Conservation (phyloP, 2,113 vertebrate genomes). For the Sander vitreus region DNA sequence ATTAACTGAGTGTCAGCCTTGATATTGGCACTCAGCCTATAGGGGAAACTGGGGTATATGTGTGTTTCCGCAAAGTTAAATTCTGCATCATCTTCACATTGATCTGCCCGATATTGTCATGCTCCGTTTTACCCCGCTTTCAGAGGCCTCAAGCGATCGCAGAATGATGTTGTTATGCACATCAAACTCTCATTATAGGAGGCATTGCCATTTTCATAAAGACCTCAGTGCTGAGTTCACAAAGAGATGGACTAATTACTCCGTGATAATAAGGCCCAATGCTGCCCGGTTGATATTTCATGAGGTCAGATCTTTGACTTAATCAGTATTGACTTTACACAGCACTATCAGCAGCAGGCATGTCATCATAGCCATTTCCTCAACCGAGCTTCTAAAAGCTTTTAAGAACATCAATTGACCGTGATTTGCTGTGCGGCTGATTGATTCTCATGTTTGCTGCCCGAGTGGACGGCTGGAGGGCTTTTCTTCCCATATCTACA, state of each 20-base stretch:
- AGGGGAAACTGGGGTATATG: background rate
- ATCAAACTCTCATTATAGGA: background rate
- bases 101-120: background rate
- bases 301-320: conserved; percentile 46
- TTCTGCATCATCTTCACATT: background rate
- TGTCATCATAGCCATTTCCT: conserved; percentile 42
- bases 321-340: conserved; percentile 50
- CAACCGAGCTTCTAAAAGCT: conserved; percentile 51
- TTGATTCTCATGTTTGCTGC: conserved; percentile 62
- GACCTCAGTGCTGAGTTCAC: conserved; percentile 4
- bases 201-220: conserved; percentile 5
- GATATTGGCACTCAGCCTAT: conserved; percentile 11
- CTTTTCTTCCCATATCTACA: conserved; percentile 26
- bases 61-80: background rate
- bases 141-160: background rate
- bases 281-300: conserved; percentile 37
- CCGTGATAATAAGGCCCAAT: conserved; percentile 2
- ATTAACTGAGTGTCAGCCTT: conserved; percentile 43
- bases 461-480: conserved; percentile 11
- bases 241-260: conserved; percentile 38
- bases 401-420: conserved; percentile 60
- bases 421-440: conserved; percentile 59
- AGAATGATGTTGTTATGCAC: background rate
- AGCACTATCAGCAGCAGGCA: conserved; percentile 23
- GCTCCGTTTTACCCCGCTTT: background rate